A percentile compares a stretch with the other conserved stretches of the same genome.
Conservation (phyloP, 2,797 vertebrate genomes). For the Tachyglossus aculeatus region DNA sequence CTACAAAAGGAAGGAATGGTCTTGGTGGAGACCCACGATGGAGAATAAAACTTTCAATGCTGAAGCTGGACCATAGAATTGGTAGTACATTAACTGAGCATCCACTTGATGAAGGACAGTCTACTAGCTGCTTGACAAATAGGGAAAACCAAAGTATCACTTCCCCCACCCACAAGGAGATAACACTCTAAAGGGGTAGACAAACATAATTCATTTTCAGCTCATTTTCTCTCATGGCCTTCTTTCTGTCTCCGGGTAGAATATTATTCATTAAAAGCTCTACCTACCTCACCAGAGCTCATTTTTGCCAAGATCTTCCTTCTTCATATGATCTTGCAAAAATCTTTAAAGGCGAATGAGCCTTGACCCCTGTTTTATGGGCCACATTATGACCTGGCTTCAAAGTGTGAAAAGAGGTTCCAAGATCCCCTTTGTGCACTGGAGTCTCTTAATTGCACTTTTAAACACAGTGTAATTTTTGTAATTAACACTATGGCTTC, state of each 20-base stretch:
- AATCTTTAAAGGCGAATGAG: conserved; percentile 67
- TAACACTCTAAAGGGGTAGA: no score
- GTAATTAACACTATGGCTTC: conserved; percentile 85
- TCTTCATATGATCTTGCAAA: conserved; percentile 73
- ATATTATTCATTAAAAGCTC: conserved; percentile 65
- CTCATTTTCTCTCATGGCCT: conserved; percentile 40
- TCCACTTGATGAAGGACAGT: no score
- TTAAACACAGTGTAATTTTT: conserved; percentile 85
- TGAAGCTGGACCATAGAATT: no score
- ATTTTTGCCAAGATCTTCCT: conserved; percentile 63
- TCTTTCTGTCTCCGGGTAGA: conserved; percentile 59
- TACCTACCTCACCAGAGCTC: conserved; percentile 61
- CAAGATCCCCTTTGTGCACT: conserved; percentile 75
- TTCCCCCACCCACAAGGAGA: no score
- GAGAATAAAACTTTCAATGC: no score
- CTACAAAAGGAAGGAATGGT: no score
- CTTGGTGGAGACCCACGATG: no score
- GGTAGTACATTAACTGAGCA: no score
- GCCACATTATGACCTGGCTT: conserved; percentile 79
- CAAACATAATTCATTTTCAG: conserved; percentile 54
- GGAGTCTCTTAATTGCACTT: conserved; percentile 82
- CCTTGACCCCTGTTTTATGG: conserved; percentile 74
- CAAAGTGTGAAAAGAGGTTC: conserved; percentile 80
- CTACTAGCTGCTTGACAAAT: no score
- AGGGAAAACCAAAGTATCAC: no score